Evolutionary conservation across 2,888 invertebrate species (phyloP).

Genomic region (Scaptomyza cyrtandrae): DNA sequence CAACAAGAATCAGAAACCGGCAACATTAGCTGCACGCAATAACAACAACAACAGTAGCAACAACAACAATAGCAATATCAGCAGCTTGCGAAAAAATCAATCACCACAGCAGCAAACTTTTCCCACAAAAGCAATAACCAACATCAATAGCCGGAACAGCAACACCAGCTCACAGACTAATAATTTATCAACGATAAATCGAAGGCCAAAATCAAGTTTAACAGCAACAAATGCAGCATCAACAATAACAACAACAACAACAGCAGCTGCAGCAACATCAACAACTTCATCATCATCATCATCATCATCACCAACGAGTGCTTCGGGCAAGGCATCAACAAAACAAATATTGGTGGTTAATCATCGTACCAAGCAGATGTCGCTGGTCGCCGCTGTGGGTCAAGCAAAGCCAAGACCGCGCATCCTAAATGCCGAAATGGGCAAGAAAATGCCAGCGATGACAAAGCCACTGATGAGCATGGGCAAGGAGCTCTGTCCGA

Average conservation of each 20-base stretch:
- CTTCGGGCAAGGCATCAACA: not conserved
- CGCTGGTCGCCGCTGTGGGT: slow-evolving; percentile 22
- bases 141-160: slow-evolving; percentile 6
- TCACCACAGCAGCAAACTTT: slow-evolving; percentile 3
- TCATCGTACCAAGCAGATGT: slow-evolving; percentile 17
- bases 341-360: slow-evolving; percentile 14
- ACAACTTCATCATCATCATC: not conserved
- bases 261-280: not conserved
- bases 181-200: slow-evolving; percentile 5
- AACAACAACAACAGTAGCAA: slow-evolving; percentile 7
- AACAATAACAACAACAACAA: not conserved
- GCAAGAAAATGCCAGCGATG: slow-evolving; percentile 79
- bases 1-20: slow-evolving; percentile 31
- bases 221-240: not conserved
- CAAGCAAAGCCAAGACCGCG: slow-evolving; percentile 79
- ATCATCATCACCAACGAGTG: not conserved
- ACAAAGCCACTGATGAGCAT: slow-evolving; percentile 81
- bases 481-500: slow-evolving; percentile 72
- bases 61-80: not conserved
- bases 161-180: slow-evolving; percentile 9
- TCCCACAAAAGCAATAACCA: slow-evolving; percentile 1
- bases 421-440: slow-evolving; percentile 83
- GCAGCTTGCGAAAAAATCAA: slow-evolving; percentile 38
- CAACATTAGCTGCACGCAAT: slow-evolving; percentile 17
- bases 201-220: not conserved